A percentile compares a stretch with the other conserved stretches of the same genome.
phyloP scores from a whole-genome alignment of 2,797 vertebrate species.

The Melanotaenia nigrans region DNA sequence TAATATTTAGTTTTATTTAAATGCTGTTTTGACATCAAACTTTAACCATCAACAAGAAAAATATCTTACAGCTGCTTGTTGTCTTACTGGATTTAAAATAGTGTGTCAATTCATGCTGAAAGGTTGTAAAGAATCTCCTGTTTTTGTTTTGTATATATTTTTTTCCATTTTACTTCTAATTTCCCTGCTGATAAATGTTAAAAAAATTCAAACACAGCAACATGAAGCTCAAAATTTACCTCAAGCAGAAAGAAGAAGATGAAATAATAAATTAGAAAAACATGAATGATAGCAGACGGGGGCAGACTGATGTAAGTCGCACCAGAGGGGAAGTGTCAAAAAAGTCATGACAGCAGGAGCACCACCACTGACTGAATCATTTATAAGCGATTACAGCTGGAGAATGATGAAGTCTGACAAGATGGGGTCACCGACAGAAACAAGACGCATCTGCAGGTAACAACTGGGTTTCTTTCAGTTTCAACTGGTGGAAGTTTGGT shows the following conservation, averaged over 20 bases:
- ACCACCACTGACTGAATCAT: slow-evolving; percentile 42
- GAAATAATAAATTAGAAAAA: slow-evolving; percentile 18
- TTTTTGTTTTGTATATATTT: no score
- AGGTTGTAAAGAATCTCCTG: no score
- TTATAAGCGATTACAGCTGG: slow-evolving; percentile 40
- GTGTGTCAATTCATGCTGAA: no score
- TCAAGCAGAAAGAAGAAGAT: slow-evolving; percentile 3
- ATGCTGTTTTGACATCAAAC: no score
- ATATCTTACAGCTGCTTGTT: no score
- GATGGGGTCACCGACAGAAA: slow-evolving; percentile 8
- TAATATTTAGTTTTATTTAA: no score
- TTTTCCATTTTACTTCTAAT: no score
- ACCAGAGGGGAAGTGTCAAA: slow-evolving; percentile 18
- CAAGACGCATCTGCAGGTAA: neutral
- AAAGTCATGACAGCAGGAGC: slow-evolving; percentile 33
- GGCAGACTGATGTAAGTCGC: slow-evolving; percentile 4
- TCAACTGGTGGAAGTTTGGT: neutral
- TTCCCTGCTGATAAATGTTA: neutral
- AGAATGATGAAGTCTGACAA: slow-evolving; percentile 51
- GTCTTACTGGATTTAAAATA: no score
- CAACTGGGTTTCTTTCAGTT: slow-evolving; percentile 13
- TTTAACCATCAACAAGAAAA: no score
- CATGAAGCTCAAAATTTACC: no score
- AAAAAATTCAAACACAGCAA: no score
- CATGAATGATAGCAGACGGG: slow-evolving; percentile 11